A percentile compares a stretch with the other conserved stretches of the same genome.
These are phyloP conservation scores for Ceratosolen solmsi DNA, from an alignment of 1,140 invertebrate species.

Conservation along the genomic window DNA sequence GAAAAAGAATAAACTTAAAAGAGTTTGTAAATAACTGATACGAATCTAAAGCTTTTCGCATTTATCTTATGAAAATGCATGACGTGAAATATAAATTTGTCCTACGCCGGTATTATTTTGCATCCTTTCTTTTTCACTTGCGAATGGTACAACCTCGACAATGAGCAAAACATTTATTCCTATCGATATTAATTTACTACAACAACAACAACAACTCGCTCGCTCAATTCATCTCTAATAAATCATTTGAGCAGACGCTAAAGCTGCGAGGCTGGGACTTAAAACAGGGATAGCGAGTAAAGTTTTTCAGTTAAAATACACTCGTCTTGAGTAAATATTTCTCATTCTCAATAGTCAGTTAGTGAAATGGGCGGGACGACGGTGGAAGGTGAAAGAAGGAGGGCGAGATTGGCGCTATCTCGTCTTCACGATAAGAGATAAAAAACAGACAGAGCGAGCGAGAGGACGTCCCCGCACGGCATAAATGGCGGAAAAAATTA, in stretches of 20 bases:
- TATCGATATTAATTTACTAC: background rate
- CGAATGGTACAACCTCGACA: background rate
- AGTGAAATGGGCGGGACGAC: background rate
- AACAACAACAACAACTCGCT: background rate
- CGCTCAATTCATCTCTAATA: background rate
- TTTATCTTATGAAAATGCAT: background rate
- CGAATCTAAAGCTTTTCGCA: background rate
- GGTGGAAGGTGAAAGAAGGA: background rate
- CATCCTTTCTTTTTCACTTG: background rate
- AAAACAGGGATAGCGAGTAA: background rate
- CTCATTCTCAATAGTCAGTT: too few relatives aligned
- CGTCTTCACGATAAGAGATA: background rate
- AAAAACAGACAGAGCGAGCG: background rate
- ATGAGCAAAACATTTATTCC: background rate
- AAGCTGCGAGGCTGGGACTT: background rate
- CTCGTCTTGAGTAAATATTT: conserved; percentile 35
- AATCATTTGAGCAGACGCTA: background rate
- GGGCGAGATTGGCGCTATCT: background rate
- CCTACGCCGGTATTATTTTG: too few relatives aligned
- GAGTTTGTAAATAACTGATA: background rate
- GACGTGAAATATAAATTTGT: background rate
- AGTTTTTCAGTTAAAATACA: conserved; percentile 33
- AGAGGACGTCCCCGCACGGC: conserved; percentile 21
- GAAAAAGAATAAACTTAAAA: background rate
- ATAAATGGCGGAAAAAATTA: conserved; percentile 61